Evolutionary conservation across 1,140 invertebrate genomes (phyloP), one percentile per base, ranked within the genome.

Genomic region (Leptoteleia sp.): DNA sequence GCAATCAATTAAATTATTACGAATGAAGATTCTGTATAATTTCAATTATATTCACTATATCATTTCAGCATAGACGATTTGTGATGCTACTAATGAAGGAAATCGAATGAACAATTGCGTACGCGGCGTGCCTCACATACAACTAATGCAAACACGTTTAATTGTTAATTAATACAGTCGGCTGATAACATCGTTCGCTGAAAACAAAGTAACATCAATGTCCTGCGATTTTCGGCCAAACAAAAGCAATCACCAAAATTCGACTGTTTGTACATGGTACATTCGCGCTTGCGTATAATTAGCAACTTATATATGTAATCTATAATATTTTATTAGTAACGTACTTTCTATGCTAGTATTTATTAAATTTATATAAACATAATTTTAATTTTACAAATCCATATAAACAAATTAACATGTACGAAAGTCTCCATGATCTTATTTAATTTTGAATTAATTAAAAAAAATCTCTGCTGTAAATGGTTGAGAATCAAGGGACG

Each of bases 151-250:
- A 43, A 59, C 38, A 59, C 42, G 57, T 29, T 45, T 61, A 61
- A 61, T 61, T 61, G 57, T 61, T 61, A 61, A 61, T 61, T 61
- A 61, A 61, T 47, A 47, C 57, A 61, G 29, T 19, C 29, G 19
- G 12, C 57, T 35, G 57, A 47, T 61, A 47, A 61, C 57, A 61
- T 35, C 57, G 29, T 9, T 19, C 29, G 42, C 0, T 25, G 57
- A 61, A 61, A 61, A 61, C 42, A 61, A 61, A 61, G 29, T 61
- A 47, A 47, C 57, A 37, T 35, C 13, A 25, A 37, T 25, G 57
- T 47, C n/a, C 40, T 11, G 17, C 57, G 29, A 61, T 61, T 61
- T 61, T 61, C 42, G 57, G 47, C 42, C 40, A 31, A 47, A 61
- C 57, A 61, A 25, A 47, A 42, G 57, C 57, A 61, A 61, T 61